A percentile compares a stretch with the other conserved stretches of the same genome.
Evolutionary conservation across 2,888 invertebrate genomes (phyloP).

Genomic region (Koerneria pararmatus): DNA sequence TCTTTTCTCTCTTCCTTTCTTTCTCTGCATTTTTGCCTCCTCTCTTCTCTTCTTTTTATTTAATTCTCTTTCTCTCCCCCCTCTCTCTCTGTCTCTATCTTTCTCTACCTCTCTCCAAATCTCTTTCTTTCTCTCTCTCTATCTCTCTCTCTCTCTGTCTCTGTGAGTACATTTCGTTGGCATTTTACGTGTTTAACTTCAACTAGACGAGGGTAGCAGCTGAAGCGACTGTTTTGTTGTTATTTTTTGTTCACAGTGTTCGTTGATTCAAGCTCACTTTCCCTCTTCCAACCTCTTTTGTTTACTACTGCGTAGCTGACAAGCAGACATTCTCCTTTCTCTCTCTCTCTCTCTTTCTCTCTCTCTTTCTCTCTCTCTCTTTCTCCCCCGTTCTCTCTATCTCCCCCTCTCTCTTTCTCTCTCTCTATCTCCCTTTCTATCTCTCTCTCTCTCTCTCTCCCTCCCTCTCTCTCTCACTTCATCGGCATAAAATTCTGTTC

Average conservation of each 20-base stretch:
- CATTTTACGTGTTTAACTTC: neutral
- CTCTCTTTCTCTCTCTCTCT: neutral
- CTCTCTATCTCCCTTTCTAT: neutral
- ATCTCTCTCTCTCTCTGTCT: neutral
- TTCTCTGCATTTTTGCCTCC: constrained; percentile 5
- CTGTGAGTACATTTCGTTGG: neutral
- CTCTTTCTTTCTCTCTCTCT: neutral
- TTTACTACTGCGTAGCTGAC: neutral
- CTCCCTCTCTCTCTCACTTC: constrained; percentile 9
- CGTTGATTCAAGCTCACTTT: constrained; percentile 10
- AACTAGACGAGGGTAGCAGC: neutral
- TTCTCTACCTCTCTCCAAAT: neutral
- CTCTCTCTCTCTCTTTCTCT: constrained; percentile 5
- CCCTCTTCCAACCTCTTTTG: neutral
- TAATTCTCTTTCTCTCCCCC: neutral
- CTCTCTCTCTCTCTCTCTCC: neutral
- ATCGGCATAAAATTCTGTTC: constrained; percentile 10
- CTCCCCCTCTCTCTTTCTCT: constrained; percentile 1
- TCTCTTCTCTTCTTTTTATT: constrained; percentile 4
- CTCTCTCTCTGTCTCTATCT: neutral
- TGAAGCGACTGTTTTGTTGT: neutral
- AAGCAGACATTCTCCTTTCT: constrained; percentile 3
- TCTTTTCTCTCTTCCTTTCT: neutral
- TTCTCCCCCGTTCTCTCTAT: neutral
- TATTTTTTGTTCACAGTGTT: neutral